Percentiles rank a stretch among this genome's conserved stretches.
Evolutionary conservation across 2,113 vertebrate species (phyloP).

Genomic region (Sinocyclocheilus maitianheensis): DNA sequence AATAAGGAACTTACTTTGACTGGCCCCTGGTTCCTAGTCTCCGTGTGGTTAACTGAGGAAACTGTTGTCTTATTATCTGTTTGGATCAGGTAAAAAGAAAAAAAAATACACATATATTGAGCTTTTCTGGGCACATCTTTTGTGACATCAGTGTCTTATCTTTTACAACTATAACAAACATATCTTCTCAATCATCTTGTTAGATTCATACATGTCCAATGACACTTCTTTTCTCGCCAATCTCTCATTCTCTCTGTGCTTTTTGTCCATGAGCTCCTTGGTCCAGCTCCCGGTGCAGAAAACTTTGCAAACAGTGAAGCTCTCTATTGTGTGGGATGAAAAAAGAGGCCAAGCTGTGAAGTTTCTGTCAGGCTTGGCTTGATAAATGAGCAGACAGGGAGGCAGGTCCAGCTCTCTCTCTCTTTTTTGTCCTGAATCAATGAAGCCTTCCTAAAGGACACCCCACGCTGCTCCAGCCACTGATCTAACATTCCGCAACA

Average conservation of each 20-base stretch:
- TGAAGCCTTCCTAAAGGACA: conserved; percentile 99
- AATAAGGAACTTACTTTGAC: conserved; percentile 87
- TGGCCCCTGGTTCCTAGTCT: conserved; percentile 96
- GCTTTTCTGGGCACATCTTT: background rate
- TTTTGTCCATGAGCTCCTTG: conserved; percentile 76
- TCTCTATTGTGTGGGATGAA: conserved; percentile 87
- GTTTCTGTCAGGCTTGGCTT: conserved; percentile 92
- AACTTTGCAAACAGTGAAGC: conserved; percentile 95
- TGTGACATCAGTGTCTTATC: background rate
- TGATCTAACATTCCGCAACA: conserved; percentile 99
- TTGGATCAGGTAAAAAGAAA: conserved; percentile 39
- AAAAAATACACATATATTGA: background rate
- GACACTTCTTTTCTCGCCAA: conserved; percentile 43
- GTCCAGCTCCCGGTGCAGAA: conserved; percentile 91
- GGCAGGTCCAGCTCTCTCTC: conserved; percentile 87
- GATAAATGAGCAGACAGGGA: conserved; percentile 99
- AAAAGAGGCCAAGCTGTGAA: conserved; percentile 89
- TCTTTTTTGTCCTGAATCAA: conserved; percentile 96
- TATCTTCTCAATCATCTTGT: conserved; percentile 44
- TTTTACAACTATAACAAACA: background rate
- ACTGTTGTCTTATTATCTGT: conserved; percentile 97
- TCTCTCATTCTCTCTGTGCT: conserved; percentile 52
- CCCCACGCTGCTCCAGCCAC: conserved; percentile 99
- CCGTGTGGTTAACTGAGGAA: conserved; percentile 94
- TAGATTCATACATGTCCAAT: conserved; percentile 52